Evolutionary conservation across 2,113 vertebrate genomes (phyloP).

Genomic region (Campylomormyrus numenius): DNA sequence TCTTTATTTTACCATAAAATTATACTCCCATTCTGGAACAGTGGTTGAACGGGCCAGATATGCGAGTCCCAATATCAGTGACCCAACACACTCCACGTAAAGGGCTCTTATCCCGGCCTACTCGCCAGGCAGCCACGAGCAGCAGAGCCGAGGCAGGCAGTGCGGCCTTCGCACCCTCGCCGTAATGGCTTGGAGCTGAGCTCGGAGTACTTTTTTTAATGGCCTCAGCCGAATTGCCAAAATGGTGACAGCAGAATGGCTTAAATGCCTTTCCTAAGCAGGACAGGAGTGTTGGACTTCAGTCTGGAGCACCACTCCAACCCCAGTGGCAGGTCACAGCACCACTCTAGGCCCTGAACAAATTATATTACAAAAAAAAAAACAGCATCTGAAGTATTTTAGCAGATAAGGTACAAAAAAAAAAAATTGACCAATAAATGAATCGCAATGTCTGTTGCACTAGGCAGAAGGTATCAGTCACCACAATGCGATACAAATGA

Average conservation of each 20-base stretch:
- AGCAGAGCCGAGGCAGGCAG: neutral
- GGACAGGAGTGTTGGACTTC: neutral
- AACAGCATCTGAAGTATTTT: neutral
- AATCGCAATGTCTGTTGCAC: neutral
- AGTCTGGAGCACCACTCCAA: neutral
- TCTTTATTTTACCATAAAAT: neutral
- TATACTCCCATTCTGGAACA: neutral
- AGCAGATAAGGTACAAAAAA: neutral
- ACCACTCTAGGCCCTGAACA: neutral
- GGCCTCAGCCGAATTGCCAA: neutral
- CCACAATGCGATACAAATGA: neutral
- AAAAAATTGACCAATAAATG: neutral
- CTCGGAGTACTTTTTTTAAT: neutral
- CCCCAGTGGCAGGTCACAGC: neutral
- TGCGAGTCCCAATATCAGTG: neutral
- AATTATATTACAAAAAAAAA: neutral
- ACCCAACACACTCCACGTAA: neutral
- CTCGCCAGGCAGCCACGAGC: neutral
- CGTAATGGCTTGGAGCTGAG: neutral
- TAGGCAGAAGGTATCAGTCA: neutral
- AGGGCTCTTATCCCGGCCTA: neutral
- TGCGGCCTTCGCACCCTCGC: too few species aligned
- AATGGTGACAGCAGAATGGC: neutral
- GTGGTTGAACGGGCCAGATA: neutral
- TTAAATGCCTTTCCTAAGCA: neutral